These are phyloP conservation scores for Myxocyprinus asiaticus DNA, from an alignment of 2,113 vertebrate genomes.

Conservation along the genomic window DNA sequence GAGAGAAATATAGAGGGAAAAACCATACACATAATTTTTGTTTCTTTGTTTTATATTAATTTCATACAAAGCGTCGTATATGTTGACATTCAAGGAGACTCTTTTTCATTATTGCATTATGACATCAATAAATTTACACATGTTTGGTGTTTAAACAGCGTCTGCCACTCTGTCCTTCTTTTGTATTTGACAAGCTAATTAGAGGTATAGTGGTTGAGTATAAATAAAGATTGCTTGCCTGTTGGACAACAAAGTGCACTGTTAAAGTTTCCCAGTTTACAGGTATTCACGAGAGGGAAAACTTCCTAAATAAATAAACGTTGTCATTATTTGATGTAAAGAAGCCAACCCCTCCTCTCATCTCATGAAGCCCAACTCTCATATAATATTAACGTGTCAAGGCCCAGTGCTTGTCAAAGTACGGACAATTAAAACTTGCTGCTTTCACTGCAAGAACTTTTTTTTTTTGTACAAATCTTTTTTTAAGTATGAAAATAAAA, in stretches of 20 bases:
- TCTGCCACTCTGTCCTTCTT: slow-evolving; percentile 85
- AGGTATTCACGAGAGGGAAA: slow-evolving; percentile 90
- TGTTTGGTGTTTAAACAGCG: slow-evolving; percentile 77
- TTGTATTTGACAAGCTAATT: slow-evolving; percentile 84
- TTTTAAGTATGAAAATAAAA: slow-evolving; percentile 89
- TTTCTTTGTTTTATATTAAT: slow-evolving; percentile 41
- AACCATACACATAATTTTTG: slow-evolving; percentile 56
- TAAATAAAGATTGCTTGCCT: slow-evolving; percentile 87
- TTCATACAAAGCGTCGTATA: slow-evolving; percentile 79
- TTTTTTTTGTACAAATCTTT: slow-evolving; percentile 86
- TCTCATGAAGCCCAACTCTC: slow-evolving; percentile 71
- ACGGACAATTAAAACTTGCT: slow-evolving; percentile 85
- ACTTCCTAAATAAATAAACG: slow-evolving; percentile 80
- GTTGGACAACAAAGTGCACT: slow-evolving; percentile 96
- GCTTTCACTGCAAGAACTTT: slow-evolving; percentile 85
- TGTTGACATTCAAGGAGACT: slow-evolving; percentile 77
- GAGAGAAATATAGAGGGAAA: slow-evolving; percentile 44
- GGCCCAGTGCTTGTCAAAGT: slow-evolving; percentile 81
- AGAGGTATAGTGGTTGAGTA: slow-evolving; percentile 88
- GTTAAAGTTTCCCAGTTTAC: slow-evolving; percentile 98
- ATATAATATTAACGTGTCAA: slow-evolving; percentile 38
- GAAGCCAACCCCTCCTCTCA: slow-evolving; percentile 57
- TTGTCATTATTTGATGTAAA: slow-evolving; percentile 81
- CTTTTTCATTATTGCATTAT: slow-evolving; percentile 71
- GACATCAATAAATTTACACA: slow-evolving; percentile 68